These are phyloP conservation scores for Tetrax tetrax DNA, from an alignment of 2,113 vertebrate genomes.

Conservation along the genomic window DNA sequence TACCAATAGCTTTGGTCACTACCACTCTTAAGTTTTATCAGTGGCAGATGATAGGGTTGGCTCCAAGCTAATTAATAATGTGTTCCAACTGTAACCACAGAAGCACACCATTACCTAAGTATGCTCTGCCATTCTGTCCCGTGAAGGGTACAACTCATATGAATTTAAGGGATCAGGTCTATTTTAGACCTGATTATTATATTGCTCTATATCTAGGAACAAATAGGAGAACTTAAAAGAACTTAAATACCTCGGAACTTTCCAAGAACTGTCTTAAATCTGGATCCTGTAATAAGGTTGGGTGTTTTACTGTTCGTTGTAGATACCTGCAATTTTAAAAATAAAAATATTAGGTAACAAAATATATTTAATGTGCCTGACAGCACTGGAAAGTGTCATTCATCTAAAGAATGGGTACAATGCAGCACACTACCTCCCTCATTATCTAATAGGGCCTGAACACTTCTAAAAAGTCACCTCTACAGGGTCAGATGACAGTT, in stretches of 20 bases:
- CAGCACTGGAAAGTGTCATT: background rate
- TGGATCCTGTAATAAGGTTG: conserved; percentile 92
- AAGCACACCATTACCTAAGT: background rate
- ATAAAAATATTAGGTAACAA: conserved; percentile 1
- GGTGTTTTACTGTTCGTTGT: conserved; percentile 94
- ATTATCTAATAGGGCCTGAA: background rate
- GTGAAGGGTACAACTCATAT: background rate
- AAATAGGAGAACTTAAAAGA: conserved; percentile 11
- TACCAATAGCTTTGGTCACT: background rate
- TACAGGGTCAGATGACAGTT: background rate
- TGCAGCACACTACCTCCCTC: background rate
- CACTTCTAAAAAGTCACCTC: background rate
- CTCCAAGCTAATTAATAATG: no score
- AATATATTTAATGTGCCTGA: background rate
- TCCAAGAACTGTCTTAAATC: conserved; percentile 96
- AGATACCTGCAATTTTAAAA: conserved; percentile 85
- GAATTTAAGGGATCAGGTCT: background rate
- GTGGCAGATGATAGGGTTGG: background rate
- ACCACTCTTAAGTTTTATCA: background rate
- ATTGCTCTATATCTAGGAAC: background rate
- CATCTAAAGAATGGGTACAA: background rate
- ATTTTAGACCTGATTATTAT: no score
- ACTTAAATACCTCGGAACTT: conserved; percentile 87
- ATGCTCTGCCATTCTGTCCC: background rate
- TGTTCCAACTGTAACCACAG: no score